phyloP scores from a whole-genome alignment of 1,140 invertebrate species.

The Euglossa dilemma region DNA sequence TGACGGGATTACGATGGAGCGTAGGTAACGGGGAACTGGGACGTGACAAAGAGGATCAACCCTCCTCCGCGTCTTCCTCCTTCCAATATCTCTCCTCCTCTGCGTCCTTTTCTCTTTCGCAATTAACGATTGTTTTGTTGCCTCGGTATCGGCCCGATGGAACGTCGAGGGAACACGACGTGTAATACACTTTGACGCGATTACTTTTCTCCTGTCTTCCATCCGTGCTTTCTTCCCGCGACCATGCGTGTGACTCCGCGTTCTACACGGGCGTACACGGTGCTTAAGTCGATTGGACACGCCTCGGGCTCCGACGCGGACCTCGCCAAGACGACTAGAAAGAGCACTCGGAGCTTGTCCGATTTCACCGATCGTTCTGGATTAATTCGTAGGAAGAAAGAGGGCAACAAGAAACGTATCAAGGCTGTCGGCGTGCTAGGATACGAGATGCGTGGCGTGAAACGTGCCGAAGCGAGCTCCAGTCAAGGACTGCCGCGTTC shows the following conservation, averaged over 20 bases:
- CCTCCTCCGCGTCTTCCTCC: background rate
- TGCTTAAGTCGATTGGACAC: constrained; percentile 46
- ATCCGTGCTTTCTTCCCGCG: background rate
- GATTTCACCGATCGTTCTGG: constrained; percentile 44
- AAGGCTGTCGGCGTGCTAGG: constrained; percentile 1
- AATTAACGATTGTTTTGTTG: constrained; percentile 67
- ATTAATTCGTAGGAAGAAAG: background rate
- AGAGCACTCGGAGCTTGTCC: constrained; percentile 5
- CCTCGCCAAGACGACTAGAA: background rate
- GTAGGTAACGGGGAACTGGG: constrained; percentile 47
- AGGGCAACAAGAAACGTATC: background rate
- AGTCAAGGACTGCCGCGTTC: constrained; percentile 13
- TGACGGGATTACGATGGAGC: constrained; percentile 29
- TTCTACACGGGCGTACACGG: constrained; percentile 2
- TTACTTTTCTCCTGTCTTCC: constrained; percentile 46
- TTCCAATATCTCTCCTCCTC: background rate
- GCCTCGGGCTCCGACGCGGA: constrained; percentile 42
- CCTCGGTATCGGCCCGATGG: background rate
- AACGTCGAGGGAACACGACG: background rate
- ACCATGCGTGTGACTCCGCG: background rate
- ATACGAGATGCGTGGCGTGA: background rate
- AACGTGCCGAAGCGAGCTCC: background rate
- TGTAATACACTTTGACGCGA: constrained; percentile 64
- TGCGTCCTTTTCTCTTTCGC: constrained; percentile 16
- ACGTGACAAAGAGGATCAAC: constrained; percentile 27